These are phyloP conservation scores for Oscheius onirici DNA, from an alignment of 2,888 invertebrate species.

Conservation along the genomic window DNA sequence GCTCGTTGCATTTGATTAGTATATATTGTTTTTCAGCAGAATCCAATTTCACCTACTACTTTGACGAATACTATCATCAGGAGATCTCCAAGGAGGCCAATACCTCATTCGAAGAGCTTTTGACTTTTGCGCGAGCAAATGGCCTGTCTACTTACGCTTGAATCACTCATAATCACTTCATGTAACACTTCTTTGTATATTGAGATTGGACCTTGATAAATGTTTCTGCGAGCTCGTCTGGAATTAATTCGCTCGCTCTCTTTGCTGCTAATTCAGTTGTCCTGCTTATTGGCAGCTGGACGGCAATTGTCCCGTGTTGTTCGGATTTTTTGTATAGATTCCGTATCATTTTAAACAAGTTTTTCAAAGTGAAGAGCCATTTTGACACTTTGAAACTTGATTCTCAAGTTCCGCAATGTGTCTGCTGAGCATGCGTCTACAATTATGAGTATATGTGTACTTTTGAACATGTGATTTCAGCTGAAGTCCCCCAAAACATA, in stretches of 20 bases:
- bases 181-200: no score
- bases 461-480: no score
- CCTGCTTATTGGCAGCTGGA: background rate
- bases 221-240: background rate
- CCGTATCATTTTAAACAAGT: no score
- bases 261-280: background rate
- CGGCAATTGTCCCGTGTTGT: background rate
- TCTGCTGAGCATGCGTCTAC: no score
- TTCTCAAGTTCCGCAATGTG: no score
- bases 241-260: background rate
- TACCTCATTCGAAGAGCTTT: background rate
- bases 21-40: constrained; percentile 16
- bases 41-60: constrained; percentile 21
- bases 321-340: no score
- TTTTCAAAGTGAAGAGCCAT: no score
- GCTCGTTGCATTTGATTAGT: no score
- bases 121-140: background rate
- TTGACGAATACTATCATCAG: constrained; percentile 12
- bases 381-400: no score
- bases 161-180: no score
- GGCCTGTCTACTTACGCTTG: background rate
- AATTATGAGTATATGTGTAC: no score
- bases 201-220: background rate
- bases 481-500: no score
- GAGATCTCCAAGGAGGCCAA: constrained; percentile 10